Base-by-base conservation (phyloP, 92 coral and sea anemone genomes). In the Zoanthus solanderi region DNA sequence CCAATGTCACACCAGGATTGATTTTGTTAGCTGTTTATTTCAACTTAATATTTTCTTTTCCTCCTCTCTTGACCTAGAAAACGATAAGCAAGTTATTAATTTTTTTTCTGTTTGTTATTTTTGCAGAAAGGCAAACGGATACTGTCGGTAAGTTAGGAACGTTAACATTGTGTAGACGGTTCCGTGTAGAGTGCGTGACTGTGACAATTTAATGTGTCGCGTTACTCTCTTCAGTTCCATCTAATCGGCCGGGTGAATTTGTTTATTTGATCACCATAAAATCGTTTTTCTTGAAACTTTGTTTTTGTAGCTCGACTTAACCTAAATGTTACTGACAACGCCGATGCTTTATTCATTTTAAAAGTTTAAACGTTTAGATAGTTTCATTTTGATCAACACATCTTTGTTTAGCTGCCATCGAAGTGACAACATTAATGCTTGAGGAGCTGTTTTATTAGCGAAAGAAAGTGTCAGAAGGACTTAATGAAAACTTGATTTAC, bases 91-190 rank as follows among this genome's bases (percentile, higher is more conserved):
- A 11, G 16, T 1, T 58, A 58, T 14, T 58, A 14, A 58, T 58
- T 58, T 53, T 8, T 53, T 53, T 0, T 53, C 6, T 58, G n/a
- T 58, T 58, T 58, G 66, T 78, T 17, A 34, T 0, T 15, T 16
- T 92, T 88, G 65, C 89, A 94, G 96, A 81, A 94, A 73, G 54
- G 92, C 93, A 15, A 94, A 94, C 56, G 96, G 96, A 73, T 92
- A 83, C 53, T 94, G 96, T 83, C 90, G 96, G 96, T 94, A 82
- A 50, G 56, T 50, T 50, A 7, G 56, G 8, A 47, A 8, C 52
- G 52, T 47, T 47, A 50, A 11, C 56, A 50, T 7, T 50, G 2
- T 7, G 12, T 7, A 7, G 56, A 4, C 8, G 53, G 2, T 0
- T 32, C 18, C 9, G 42, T 34, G 56, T 50, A 14, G 84, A 14